phyloP scores from a whole-genome alignment of 2,888 invertebrate species.

The Pollenia angustigena region DNA sequence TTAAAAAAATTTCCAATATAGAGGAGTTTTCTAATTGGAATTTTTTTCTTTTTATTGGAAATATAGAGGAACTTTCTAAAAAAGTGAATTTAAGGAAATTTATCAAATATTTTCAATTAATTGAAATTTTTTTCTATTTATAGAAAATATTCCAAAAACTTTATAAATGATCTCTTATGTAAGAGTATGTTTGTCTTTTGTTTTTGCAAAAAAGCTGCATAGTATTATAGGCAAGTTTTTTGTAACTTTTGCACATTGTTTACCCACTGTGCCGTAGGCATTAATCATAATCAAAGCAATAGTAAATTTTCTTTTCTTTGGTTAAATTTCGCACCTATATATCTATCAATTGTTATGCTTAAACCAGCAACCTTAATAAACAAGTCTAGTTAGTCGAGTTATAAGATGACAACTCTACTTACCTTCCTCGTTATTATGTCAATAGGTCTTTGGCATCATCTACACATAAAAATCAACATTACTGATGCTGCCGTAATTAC shows the following conservation, averaged over 20 bases:
- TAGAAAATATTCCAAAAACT: neutral
- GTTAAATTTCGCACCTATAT: conserved; percentile 26
- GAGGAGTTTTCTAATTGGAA: no score
- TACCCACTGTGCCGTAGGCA: conserved; percentile 38
- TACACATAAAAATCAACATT: neutral
- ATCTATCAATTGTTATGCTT: neutral
- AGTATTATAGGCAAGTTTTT: no score
- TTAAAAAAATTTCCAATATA: no score
- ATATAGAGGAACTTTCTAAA: no score
- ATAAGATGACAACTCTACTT: conserved; percentile 77
- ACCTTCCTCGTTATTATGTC: conserved; percentile 83
- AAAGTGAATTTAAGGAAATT: neutral
- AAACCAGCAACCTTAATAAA: conserved; percentile 1
- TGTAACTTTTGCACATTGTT: neutral
- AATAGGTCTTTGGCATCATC: conserved; percentile 79
- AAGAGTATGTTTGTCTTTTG: conserved; percentile 3
- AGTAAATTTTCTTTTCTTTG: conserved; percentile 9
- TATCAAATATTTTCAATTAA: neutral
- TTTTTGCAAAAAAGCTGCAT: neutral
- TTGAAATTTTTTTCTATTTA: neutral
- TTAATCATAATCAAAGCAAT: conserved; percentile 21
- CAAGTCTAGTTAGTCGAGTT: conserved; percentile 40
- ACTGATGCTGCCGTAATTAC: neutral
- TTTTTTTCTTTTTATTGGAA: no score
- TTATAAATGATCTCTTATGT: neutral